These are phyloP conservation scores for Amphiduros pacificus DNA, from an alignment of 2,888 invertebrate species.

Conservation along the genomic window DNA sequence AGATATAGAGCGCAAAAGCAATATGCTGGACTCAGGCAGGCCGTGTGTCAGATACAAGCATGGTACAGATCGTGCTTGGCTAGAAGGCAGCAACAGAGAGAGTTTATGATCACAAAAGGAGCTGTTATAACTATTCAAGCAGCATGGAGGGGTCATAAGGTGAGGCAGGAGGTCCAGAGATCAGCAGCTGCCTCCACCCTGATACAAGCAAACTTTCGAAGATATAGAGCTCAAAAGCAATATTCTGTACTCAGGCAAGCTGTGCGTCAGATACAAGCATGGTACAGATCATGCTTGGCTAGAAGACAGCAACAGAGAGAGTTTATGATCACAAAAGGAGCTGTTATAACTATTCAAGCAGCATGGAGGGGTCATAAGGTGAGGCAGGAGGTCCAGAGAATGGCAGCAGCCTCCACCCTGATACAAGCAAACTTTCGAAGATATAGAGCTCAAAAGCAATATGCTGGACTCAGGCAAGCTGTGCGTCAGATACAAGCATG, in stretches of 20 bases:
- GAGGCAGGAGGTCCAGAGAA: neutral
- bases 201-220: neutral
- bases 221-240: neutral
- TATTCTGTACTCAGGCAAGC: neutral
- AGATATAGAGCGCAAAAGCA: neutral
- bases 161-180: neutral
- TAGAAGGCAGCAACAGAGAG: neutral
- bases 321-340: slow-evolving; percentile 4
- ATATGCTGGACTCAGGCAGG: neutral
- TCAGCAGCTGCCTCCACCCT: neutral
- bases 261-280: neutral
- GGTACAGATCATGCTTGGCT: neutral
- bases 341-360: slow-evolving; percentile 27
- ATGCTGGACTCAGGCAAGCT: neutral
- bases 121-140: slow-evolving; percentile 26
- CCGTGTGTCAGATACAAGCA: neutral
- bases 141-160: slow-evolving; percentile 9
- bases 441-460: neutral
- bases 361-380: slow-evolving; percentile 18
- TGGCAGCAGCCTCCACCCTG: neutral
- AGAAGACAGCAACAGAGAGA: neutral
- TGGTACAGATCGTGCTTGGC: neutral
- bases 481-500: slow-evolving; percentile 12
- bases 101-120: neutral
- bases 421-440: neutral